A percentile compares a stretch with the other conserved stretches of the same genome.
These are phyloP conservation scores for Geopemphigus sp. DNA, from an alignment of 1,140 invertebrate species.

Conservation along the genomic window DNA sequence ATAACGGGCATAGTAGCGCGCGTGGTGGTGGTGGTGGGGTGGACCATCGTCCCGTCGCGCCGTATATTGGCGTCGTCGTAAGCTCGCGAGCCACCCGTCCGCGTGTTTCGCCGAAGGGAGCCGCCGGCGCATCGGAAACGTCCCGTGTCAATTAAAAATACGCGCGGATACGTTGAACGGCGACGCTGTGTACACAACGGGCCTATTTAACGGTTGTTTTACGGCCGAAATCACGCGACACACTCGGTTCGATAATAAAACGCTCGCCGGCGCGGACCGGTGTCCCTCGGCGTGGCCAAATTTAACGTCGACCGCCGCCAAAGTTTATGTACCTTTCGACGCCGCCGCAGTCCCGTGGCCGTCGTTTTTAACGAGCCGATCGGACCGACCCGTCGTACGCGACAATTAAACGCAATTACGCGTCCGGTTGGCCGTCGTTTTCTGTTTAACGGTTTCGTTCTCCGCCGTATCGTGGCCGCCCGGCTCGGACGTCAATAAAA, in stretches of 20 bases:
- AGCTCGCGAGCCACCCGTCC: too few species aligned
- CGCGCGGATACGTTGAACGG: too few species aligned
- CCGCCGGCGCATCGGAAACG: neutral
- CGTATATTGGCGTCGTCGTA: neutral
- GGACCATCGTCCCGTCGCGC: neutral
- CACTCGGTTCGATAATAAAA: constrained; percentile 44
- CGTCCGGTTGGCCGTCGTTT: neutral
- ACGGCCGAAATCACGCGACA: constrained; percentile 28
- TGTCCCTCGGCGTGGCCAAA: constrained; percentile 11
- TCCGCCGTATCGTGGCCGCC: too few species aligned
- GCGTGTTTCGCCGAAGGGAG: too few species aligned
- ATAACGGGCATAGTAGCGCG: neutral
- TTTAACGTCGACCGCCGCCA: constrained; percentile 5
- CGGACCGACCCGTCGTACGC: neutral
- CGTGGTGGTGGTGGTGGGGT: too few species aligned
- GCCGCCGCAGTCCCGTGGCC: neutral
- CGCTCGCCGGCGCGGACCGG: neutral
- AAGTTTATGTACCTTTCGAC: constrained; percentile 43
- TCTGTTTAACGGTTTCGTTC: too few species aligned
- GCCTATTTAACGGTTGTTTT: constrained; percentile 40
- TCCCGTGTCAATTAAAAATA: constrained; percentile 18
- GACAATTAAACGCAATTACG: constrained; percentile 22
- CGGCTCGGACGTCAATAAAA: too few species aligned
- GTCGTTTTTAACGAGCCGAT: constrained; percentile 15
- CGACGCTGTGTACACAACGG: neutral